Percentiles rank a stretch among this genome's conserved stretches.
These are phyloP conservation scores for Drosophila grimshawi DNA, from an alignment of 1,140 invertebrate species.

Conservation along the genomic window DNA sequence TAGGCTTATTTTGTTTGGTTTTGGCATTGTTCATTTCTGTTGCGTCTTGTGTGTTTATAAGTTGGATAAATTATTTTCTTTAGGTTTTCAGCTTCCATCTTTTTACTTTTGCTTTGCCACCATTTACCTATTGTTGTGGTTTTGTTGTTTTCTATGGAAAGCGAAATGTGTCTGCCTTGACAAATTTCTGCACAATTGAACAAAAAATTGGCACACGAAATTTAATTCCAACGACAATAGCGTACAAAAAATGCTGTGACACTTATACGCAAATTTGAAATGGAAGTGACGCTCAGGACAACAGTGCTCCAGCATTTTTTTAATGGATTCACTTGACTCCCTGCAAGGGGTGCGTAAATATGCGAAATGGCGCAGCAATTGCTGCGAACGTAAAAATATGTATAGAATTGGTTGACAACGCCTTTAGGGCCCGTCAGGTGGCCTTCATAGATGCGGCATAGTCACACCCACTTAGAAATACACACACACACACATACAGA, in stretches of 20 bases:
- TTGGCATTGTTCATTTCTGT: constrained; percentile 4
- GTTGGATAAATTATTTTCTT: constrained; percentile 44
- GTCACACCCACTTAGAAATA: constrained; percentile 41
- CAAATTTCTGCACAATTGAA: constrained; percentile 72
- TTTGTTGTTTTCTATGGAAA: constrained; percentile 19
- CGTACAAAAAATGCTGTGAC: constrained; percentile 46
- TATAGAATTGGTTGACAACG: constrained; percentile 37
- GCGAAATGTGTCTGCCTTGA: constrained; percentile 41
- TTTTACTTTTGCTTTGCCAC: constrained; percentile 8
- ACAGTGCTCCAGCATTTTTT: constrained; percentile 19
- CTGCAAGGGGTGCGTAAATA: constrained; percentile 49
- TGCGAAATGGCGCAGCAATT: constrained; percentile 56
- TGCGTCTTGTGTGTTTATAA: constrained; percentile 14
- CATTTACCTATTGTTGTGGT: constrained; percentile 45
- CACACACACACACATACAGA: constrained; percentile 13
- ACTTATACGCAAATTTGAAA: constrained; percentile 66
- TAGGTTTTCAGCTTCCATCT: constrained; percentile 9
- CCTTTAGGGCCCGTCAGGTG: constrained; percentile 5
- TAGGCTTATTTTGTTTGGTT: constrained; percentile 35
- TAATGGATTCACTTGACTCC: constrained; percentile 43
- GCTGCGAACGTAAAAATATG: constrained; percentile 46
- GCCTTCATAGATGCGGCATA: constrained; percentile 25
- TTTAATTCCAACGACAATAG: constrained; percentile 68
- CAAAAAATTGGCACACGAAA: constrained; percentile 61
- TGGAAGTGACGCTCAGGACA: constrained; percentile 40